Evolutionary conservation across 2,113 vertebrate species (phyloP), one percentile per base, ranked within the genome.

Genomic region (Vireo altiloquus): DNA sequence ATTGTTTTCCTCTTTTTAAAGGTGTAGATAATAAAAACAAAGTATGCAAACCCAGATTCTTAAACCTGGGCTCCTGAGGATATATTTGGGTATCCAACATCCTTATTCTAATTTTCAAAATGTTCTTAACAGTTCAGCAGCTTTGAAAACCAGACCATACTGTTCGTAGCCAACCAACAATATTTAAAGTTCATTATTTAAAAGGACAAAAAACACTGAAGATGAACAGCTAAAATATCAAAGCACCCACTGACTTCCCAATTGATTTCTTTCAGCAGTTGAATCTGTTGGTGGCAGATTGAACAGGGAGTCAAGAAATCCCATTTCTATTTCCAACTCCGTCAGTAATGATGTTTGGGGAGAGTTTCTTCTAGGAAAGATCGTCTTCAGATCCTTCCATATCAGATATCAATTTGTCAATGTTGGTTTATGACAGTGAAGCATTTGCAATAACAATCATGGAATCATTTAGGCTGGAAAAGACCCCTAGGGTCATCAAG

Each of bases 271-370:
- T 76, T 74, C 75, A 80, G 22, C 52, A 18, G 54, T 4, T 50
- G 33, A 74, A 77, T 42, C 74, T 79, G 35, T 27, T 59, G 39
- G n/a, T n/a, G 83, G 54, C 66, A 93, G 59, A 85, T 63, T 82
- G 87, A 95, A 59, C n/a, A 82, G 61, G 50, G 84, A 95, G 47
- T 70, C 70, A 59, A 40, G 81, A 74, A 92, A 63, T 92, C 87
- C 71, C 63, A 80, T 59, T 90, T 83, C 66, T 85, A 87, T 65
- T 91, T 71, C 70, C 78, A 85, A 0, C 59, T 74, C 75, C 1
- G 0, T 66, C 90, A 78, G 27, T 9, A 80, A 76, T 24, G 84
- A 72, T 50, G 61, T 64, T 59, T 77, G 64, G 82, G 82, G 56
- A 83, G 20, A 18, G 39, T 65, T 88, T 70, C 40, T 78, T 76